Evolutionary conservation across 2,113 vertebrate genomes (phyloP).

Genomic region (Rhinoderma darwinii): DNA sequence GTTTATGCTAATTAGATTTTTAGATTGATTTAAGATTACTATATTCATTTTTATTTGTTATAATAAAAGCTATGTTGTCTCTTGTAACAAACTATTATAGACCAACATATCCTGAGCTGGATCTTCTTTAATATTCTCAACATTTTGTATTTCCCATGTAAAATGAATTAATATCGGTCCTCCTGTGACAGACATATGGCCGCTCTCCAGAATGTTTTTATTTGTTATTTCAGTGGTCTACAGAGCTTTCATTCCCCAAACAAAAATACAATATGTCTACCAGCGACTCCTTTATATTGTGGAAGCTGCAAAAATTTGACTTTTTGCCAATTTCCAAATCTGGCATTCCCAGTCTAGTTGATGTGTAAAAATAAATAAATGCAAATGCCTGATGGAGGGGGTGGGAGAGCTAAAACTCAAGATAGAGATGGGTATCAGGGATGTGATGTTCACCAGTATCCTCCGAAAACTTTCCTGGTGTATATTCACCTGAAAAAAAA

Average conservation of each 20-base stretch:
- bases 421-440: background rate
- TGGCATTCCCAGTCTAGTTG: conserved; percentile 23
- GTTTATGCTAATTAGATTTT: too few relatives aligned
- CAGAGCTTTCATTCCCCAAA: conserved; percentile 21
- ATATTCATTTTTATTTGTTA: background rate
- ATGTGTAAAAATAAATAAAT: conserved; percentile 46
- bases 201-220: conserved; percentile 33
- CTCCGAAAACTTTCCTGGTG: background rate
- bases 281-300: conserved; percentile 31
- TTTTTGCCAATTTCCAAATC: conserved; percentile 30
- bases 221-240: conserved; percentile 30
- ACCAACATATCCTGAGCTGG: background rate
- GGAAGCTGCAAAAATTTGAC: conserved; percentile 19
- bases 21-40: too few relatives aligned
- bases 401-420: background rate
- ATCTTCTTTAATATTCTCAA: background rate
- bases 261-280: conserved; percentile 54
- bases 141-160: background rate
- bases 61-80: background rate
- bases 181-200: conserved; percentile 36
- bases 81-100: too few relatives aligned
- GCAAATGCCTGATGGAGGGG: background rate
- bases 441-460: background rate
- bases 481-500: too few relatives aligned
- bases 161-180: conserved; percentile 14